Base-by-base conservation (phyloP, 2,888 invertebrate species). In the Spisula solida region DNA sequence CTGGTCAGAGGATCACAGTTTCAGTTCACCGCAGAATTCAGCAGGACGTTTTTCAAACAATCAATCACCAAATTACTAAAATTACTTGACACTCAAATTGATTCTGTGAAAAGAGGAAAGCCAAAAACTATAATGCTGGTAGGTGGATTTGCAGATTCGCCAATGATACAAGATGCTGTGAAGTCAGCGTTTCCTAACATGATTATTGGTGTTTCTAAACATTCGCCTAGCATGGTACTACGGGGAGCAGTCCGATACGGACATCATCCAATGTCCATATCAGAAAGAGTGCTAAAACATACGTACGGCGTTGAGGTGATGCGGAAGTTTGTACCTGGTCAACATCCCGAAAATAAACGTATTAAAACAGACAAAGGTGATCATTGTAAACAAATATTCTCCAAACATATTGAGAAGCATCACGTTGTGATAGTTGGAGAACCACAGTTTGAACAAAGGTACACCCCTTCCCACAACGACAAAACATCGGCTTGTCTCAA, bases 221-320 rank as follows among this genome's bases (percentile, higher is more conserved):
- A 80, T 12, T 47, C 87, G 18, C 51, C 60, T 2, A 56, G 60
- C 12, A 47, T 48, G 16, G 60, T 87, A 18, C 16, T 87, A 14
- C 78, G 83, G n/a, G 87, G 87, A n/a, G 87, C 87, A 5, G 82
- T 87, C 4, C 56, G 47, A 5, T 87, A 55, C 34, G 87, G 87
- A 1, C 87, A 87, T 51, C 55, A 56, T 29, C 87, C 87, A 18
- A 60, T 47, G 29, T 82, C 83, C 12, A 80, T 87, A 0, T 60
- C 83, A 0, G 82, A 87, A 56, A 25, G 87, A 47, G 66, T 87
- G 6, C 66, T 87, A 12, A 82, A 79, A 66, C 60, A 87, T 16
- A 87, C 87, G 0, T 87, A 83, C 29, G 87, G 87, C 18, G n/a
- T 87, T 41, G 79, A 82, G 6, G 66, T 56, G 2, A 48, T 29